A percentile compares a stretch with the other conserved stretches of the same genome.
phyloP scores from a whole-genome alignment of 1,140 invertebrate species.

The Ceratina japonica region DNA sequence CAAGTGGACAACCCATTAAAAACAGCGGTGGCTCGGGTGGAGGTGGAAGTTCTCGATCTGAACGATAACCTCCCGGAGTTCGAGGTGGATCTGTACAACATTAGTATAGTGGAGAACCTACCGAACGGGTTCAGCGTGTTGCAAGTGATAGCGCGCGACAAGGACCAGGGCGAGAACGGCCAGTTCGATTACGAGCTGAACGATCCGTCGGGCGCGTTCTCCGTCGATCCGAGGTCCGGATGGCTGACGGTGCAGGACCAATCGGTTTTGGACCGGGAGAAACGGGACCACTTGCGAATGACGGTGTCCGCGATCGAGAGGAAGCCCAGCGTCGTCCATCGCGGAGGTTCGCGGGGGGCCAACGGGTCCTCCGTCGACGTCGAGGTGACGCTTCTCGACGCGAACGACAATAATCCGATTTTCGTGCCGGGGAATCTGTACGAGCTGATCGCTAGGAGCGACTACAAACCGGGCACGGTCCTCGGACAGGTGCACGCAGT shows the following conservation, averaged over 20 bases:
- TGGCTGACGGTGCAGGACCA: constrained; percentile 92
- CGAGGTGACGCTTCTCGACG: constrained; percentile 89
- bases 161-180: constrained; percentile 90
- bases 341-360: constrained; percentile 60
- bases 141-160: constrained; percentile 86
- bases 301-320: constrained; percentile 89
- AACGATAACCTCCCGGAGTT: constrained; percentile 93
- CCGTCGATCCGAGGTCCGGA: constrained; percentile 87
- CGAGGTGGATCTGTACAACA: constrained; percentile 93
- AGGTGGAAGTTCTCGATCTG: constrained; percentile 89
- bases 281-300: constrained; percentile 84
- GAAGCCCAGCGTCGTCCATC: constrained; percentile 81
- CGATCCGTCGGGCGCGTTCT: constrained; percentile 88
- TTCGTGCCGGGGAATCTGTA: constrained; percentile 91
- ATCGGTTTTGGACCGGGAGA: constrained; percentile 88
- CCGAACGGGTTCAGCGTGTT: constrained; percentile 88
- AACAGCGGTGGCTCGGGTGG: constrained; percentile 85
- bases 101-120: constrained; percentile 94
- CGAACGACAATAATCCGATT: constrained; percentile 92
- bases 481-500: constrained; percentile 88
- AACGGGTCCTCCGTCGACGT: constrained; percentile 85
- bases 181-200: constrained; percentile 90
- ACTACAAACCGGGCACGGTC: constrained; percentile 83
- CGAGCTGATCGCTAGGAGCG: constrained; percentile 85
- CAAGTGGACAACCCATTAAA: constrained; percentile 89